Base-by-base conservation (phyloP, 2,888 invertebrate genomes). In the Aphidius colemani region DNA sequence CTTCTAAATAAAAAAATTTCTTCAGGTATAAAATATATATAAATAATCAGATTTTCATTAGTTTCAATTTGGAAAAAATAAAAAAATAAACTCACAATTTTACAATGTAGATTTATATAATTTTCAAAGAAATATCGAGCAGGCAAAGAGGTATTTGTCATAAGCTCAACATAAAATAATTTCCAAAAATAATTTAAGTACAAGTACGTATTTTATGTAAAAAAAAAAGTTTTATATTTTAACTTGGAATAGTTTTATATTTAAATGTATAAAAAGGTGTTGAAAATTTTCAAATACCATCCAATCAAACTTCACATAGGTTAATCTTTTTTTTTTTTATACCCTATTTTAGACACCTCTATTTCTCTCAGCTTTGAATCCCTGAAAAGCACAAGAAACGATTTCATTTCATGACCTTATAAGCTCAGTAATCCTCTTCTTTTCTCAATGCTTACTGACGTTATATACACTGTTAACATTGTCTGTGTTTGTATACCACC, bases 381-480 rank as follows among this genome's bases (percentile, higher is more conserved):
- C 30, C 30, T 30, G 30, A 30, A 30, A 30, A 30, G 30, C 30
- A 30, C 30, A 30, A 30, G 30, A 30, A 30, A 30, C 30, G 30
- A 30, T 30, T 30, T 30, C 30, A 30, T 30, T 67, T 64, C 62
- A 18, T 39, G 59, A 53, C 9, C 46, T 67, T 67, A 64, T 66
- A 64, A 63, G 63, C 57, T 41, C 46, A 44, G 50, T 45, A 56
- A 45, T 62, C 45, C 55, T 30, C 51, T 48, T 48, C 13, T 48
- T 48, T 48, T 48, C 10, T 11, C 11, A 48, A 13, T 7, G 11
- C 46, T 11, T 7, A n/a, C 46, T 11, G 5, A 48, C 48, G 5
- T 30, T 30, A 30, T 30, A 18, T 18, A 30, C 30, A 30, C 30
- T 30, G 30, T 30, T 30, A 30, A 30, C 30, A 30, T 30, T 30